Base-by-base conservation (phyloP, 2,888 invertebrate genomes). In the Scaptomyza flava region DNA sequence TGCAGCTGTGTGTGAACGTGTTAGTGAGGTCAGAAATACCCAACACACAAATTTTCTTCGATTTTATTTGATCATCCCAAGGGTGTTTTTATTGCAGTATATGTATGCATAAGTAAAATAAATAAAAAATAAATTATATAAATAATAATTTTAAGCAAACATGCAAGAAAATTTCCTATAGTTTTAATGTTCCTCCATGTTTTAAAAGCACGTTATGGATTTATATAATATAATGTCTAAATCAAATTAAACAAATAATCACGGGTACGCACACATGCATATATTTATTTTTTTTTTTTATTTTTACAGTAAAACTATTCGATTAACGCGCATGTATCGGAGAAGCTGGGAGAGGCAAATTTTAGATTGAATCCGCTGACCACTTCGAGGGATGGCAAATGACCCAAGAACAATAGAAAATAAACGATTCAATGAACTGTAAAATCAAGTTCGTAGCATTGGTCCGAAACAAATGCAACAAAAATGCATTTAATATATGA, bases 21-120 rank as follows among this genome's bases (percentile, higher is more conserved):
- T 78, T 80, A 65, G 80, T 82, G 81, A 80, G 81, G 79, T 80
- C 79, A 81, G 68, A 80, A 79, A 65, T 77, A 79, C 74, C 77
- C 79, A 80, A 51, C 76, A 79, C 61, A 78, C 76, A 80, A 62
- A 59, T 63, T 71, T 74, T 63, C 57, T 76, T 68, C 51, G 68
- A 61, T 68, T 68, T 63, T 66, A 72, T 68, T 79, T 73, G 58
- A 73, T 66, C 59, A 66, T 53, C 54, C 9, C 42, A 64, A 51
- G 72, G 72, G 70, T 78, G 78, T 53, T 65, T 76, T 64, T 61
- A 58, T 50, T 41, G 20, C 48, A 43, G 9, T 17, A 17, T 17
- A 17, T 60, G 41, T n/a, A 1, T 33, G 3, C 1, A 12, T 8
- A 9, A 8, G n/a, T 50, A 9, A n/a, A 34, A n/a, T 23, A 20